Evolutionary conservation across 2,888 invertebrate genomes (phyloP), one percentile per base, ranked within the genome.

Genomic region (Lepetodrilus schrolli): DNA sequence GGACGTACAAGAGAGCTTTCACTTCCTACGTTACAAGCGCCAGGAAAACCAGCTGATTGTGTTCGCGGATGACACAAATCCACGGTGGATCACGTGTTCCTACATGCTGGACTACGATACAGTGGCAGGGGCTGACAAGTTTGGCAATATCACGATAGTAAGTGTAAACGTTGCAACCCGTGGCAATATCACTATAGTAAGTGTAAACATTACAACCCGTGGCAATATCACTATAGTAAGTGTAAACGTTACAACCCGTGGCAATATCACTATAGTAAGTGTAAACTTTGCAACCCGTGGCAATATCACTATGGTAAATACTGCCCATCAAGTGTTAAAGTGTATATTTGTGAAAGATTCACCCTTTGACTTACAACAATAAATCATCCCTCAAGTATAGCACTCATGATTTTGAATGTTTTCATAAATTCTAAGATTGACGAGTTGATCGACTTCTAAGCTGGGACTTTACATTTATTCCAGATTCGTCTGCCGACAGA

Each of bases 11-110:
- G 99, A 99, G 90, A 97, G 97, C 23, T 95, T 99, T 30, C 97
- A 97, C 90, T 98, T 97, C 91, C 94, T 99, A 0, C 94, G 97
- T 47, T 99, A 99, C 90, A 96, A 96, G 89, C 93, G 96, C 47
- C 94, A 95, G 50, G 99, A 99, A 90, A 99, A 99, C 91, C 98
- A 99, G 87, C 92, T 99, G 76, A 97, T 99, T 30, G 96, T 99
- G 72, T 99, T 99, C 91, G 97, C 98, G 1, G 99, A 99, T 90
- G 99, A 99, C 89, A 98, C 98, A 0, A 96, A 96, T 91, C 99
- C 99, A 0, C 93, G 96, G 81, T 99, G 97, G 96, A 95, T 98
- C 38, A 98, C 98, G 0, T 95, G 96, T 66, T 95, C 96, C 2
- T 95, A 95, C 78, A 93, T 98, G 70, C 92, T 99, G 66, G 99